Conservation (phyloP, 2,888 invertebrate species). For the Brachypterus glaber region DNA sequence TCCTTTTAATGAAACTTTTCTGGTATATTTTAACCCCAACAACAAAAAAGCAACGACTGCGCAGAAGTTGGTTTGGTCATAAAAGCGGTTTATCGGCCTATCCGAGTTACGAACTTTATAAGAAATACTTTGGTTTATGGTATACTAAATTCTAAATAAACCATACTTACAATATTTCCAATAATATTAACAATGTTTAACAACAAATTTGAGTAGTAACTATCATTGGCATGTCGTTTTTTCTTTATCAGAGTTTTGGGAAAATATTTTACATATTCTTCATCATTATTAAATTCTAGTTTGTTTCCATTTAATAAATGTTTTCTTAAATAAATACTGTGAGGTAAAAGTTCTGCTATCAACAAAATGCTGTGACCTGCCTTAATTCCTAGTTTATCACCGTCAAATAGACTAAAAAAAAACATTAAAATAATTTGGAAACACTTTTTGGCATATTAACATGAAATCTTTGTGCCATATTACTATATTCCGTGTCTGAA, state of each 20-base stretch:
- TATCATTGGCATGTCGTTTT: constrained; percentile 12
- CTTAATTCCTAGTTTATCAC: constrained; percentile 29
- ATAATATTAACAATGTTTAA: constrained; percentile 20
- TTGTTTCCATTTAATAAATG: constrained; percentile 14
- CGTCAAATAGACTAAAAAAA: constrained; percentile 12
- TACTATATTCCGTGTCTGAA: too few relatives aligned
- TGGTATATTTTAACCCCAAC: too few relatives aligned
- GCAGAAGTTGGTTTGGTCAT: too few relatives aligned
- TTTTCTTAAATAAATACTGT: constrained; percentile 21
- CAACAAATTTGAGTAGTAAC: constrained; percentile 21
- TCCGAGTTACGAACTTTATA: too few relatives aligned
- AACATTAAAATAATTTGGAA: constrained; percentile 10
- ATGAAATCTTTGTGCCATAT: too few relatives aligned
- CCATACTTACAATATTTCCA: constrained; percentile 26
- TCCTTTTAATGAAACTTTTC: too few relatives aligned
- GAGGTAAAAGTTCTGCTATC: constrained; percentile 25
- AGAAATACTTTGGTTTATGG: too few relatives aligned
- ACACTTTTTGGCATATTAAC: too few relatives aligned
- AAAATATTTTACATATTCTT: constrained; percentile 7
- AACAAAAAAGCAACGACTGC: too few relatives aligned
- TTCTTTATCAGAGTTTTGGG: constrained; percentile 12
- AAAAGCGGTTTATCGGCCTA: too few relatives aligned
- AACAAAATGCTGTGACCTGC: constrained; percentile 27
- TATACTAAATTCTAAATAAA: neutral
- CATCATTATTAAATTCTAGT: constrained; percentile 7